Evolutionary conservation across 2,113 vertebrate genomes (phyloP).

Genomic region (Stictonetta naevosa): DNA sequence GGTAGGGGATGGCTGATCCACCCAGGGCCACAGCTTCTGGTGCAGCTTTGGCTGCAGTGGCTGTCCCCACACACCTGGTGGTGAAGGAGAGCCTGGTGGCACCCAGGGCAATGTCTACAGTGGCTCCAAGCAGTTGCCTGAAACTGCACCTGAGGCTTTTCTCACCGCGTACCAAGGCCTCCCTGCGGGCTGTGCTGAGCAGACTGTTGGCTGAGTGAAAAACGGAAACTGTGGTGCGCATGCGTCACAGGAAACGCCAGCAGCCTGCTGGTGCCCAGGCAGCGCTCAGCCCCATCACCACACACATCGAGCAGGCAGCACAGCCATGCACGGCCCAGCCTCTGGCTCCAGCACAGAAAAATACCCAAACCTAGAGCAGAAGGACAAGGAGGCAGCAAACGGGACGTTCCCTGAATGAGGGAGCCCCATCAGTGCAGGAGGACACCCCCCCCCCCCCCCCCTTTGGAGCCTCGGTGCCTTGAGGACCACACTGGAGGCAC

Average conservation of each 20-base stretch:
- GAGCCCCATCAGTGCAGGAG: too few relatives aligned
- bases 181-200: neutral
- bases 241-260: neutral
- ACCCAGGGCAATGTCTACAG: too few relatives aligned
- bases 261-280: neutral
- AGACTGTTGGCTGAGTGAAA: neutral
- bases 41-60: neutral
- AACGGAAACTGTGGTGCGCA: accelerated
- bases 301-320: accelerated
- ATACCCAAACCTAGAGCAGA: neutral
- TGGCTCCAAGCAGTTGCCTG: too few relatives aligned
- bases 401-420: neutral
- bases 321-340: neutral
- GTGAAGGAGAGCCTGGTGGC: neutral
- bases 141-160: neutral
- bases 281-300: neutral
- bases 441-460: too few relatives aligned
- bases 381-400: accelerated
- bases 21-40: too few relatives aligned
- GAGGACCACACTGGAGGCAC: accelerated
- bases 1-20: too few relatives aligned
- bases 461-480: neutral
- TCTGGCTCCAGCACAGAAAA: accelerated
- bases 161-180: accelerated
- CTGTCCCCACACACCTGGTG: neutral